Base-by-base conservation (phyloP, 2,797 vertebrate genomes). In the Micropoecilia bifurca region DNA sequence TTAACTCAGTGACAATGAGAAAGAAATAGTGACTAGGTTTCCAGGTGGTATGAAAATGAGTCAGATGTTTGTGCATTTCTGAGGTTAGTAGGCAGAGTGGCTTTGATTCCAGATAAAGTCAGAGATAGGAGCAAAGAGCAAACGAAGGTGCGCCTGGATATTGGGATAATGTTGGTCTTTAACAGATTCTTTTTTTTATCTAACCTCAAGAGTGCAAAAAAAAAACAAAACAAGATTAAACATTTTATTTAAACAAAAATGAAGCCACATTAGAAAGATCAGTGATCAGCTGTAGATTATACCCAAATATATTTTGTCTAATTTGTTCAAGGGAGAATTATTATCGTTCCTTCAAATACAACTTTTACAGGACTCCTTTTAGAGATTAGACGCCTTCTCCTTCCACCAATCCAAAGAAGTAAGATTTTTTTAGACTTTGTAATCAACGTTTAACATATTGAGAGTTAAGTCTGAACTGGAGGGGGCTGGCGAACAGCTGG, bases 111-210 rank as follows among this genome's bases (percentile, higher is more conserved):
- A 25, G 76, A 77, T 76, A 81, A 83, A 79, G 81, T 71, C 83
- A 73, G 71, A 6, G 0, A 68, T 4, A 3, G 41, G 71, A 84
- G 50, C 22, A 12, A 22, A 25, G 57, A 71, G 77, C 74, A 90
- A 92, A 88, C 84, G 89, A 89, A 88, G 80, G 82, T 79, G 71
- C n/a, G 48, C 47, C 73, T 1, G 0, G 13, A 74, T 73, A n/a
- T 33, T 3, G 69, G 20, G 25, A 55, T 7, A 36, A 59, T 46
- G 20, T 53, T 76, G 18, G 28, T 25, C n/a, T 73, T 28, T 47
- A 75, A 77, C 55, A 50, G 36, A n/a, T 20, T 36, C n/a, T 57
- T n/a, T 18, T 57, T 6, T 3, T 10, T 50, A 53, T 41, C 33
- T 46, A 18, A 8, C 18, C 25, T 33, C 3, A 10, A 33, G 28